Conservation (phyloP, 2,888 invertebrate species). For the Callyntrura sp. region DNA sequence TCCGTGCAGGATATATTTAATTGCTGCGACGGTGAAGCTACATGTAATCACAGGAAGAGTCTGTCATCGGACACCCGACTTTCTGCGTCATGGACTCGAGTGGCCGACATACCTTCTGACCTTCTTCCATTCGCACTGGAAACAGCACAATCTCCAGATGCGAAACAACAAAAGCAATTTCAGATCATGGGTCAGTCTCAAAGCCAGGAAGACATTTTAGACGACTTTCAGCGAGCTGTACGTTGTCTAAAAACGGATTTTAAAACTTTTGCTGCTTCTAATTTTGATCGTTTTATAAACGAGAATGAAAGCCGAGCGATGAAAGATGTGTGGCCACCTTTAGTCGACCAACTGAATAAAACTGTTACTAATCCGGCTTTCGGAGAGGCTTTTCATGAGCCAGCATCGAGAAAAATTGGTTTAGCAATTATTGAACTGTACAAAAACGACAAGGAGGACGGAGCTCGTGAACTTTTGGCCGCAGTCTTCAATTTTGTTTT, state of each 20-base stretch:
- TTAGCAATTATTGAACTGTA: constrained; percentile 66
- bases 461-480: constrained; percentile 24
- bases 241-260: constrained; percentile 74
- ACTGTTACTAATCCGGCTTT: neutral
- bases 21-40: constrained; percentile 60
- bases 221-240: constrained; percentile 79
- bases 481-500: constrained; percentile 51
- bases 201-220: constrained; percentile 76
- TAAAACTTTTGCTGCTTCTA: constrained; percentile 58
- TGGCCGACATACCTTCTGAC: constrained; percentile 78
- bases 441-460: constrained; percentile 57
- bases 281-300: constrained; percentile 65
- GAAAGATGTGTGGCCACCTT: constrained; percentile 62
- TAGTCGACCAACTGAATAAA: constrained; percentile 47
- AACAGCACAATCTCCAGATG: constrained; percentile 50
- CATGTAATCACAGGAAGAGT: constrained; percentile 58
- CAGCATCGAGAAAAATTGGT: constrained; percentile 58
- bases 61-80: constrained; percentile 9
- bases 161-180: neutral
- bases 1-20: constrained; percentile 60
- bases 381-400: constrained; percentile 52
- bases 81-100: constrained; percentile 61
- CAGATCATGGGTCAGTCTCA: neutral
- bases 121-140: constrained; percentile 77
- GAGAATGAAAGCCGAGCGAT: constrained; percentile 57